phyloP scores from a whole-genome alignment of 2,888 invertebrate species.

The Drosophila mayaguana region DNA sequence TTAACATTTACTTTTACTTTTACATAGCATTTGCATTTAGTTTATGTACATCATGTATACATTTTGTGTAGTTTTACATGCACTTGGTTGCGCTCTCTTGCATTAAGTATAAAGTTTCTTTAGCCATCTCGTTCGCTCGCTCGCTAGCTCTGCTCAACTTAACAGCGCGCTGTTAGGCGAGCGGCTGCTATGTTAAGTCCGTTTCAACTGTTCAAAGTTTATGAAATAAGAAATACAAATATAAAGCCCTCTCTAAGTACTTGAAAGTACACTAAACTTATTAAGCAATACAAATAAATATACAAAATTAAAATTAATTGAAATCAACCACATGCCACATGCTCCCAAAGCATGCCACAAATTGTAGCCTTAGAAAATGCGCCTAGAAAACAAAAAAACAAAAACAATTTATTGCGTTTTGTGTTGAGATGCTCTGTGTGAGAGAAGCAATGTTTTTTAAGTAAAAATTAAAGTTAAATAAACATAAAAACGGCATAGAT shows the following conservation, averaged over 20 bases:
- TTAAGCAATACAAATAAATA: slow-evolving; percentile 22
- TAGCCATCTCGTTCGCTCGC: slow-evolving; percentile 7
- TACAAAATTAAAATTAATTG: background rate
- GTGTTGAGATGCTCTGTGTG: slow-evolving; percentile 40
- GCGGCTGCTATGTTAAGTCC: slow-evolving; percentile 25
- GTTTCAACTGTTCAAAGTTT: slow-evolving; percentile 16
- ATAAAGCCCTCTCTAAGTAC: slow-evolving; percentile 5
- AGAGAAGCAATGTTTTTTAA: slow-evolving; percentile 55
- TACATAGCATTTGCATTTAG: slow-evolving; percentile 24
- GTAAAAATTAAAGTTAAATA: slow-evolving; percentile 14
- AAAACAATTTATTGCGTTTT: slow-evolving; percentile 30
- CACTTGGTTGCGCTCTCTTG: slow-evolving; percentile 22
- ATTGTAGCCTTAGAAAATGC: slow-evolving; percentile 68
- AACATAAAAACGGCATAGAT: slow-evolving; percentile 20
- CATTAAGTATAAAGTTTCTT: slow-evolving; percentile 5
- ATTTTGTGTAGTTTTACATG: slow-evolving; percentile 18
- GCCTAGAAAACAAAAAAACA: slow-evolving; percentile 36
- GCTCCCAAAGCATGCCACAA: slow-evolving; percentile 35
- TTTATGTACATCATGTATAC: slow-evolving; percentile 48
- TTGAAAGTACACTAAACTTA: slow-evolving; percentile 4
- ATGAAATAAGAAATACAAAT: background rate
- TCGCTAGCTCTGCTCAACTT: background rate
- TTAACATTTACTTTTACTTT: slow-evolving; percentile 19
- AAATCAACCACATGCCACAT: slow-evolving; percentile 16
- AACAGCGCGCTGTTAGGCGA: slow-evolving; percentile 23